phyloP scores from a whole-genome alignment of 2,113 vertebrate genomes.

The Equus quagga region DNA sequence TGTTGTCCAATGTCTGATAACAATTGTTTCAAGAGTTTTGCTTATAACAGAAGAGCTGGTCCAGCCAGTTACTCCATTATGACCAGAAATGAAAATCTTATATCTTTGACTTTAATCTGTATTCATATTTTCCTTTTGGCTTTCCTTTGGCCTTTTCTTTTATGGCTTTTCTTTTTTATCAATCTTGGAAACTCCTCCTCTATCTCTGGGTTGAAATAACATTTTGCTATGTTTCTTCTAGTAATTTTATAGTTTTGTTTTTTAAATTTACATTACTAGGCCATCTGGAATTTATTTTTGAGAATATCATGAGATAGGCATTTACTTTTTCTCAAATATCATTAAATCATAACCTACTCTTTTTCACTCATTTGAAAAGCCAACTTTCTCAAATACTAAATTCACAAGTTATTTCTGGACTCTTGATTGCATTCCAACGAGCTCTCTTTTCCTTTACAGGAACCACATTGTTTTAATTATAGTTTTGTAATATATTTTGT shows the following conservation, averaged over 20 bases:
- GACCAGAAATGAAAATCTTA: neutral
- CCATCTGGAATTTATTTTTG: neutral
- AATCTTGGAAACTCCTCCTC: neutral
- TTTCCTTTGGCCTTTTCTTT: slow-evolving; percentile 12
- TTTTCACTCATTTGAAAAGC: slow-evolving; percentile 1
- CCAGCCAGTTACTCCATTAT: neutral
- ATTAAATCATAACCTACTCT: neutral
- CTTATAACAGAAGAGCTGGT: neutral
- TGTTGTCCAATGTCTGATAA: neutral
- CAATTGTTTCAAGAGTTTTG: neutral
- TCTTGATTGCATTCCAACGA: neutral
- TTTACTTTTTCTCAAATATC: neutral
- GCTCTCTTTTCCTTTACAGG: neutral
- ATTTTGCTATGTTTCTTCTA: slow-evolving; percentile 37
- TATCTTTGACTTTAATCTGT: neutral
- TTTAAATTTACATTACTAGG: neutral
- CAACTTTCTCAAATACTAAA: neutral
- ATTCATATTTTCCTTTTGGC: neutral
- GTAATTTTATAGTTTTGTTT: neutral
- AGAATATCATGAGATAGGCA: neutral
- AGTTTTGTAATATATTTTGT: neutral
- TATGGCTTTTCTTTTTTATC: slow-evolving; percentile 25
- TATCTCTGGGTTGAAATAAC: neutral
- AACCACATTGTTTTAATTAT: neutral
- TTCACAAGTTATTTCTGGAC: neutral